These are phyloP conservation scores for Cephus rjabovi DNA, from an alignment of 2,888 invertebrate genomes.

Conservation along the genomic window DNA sequence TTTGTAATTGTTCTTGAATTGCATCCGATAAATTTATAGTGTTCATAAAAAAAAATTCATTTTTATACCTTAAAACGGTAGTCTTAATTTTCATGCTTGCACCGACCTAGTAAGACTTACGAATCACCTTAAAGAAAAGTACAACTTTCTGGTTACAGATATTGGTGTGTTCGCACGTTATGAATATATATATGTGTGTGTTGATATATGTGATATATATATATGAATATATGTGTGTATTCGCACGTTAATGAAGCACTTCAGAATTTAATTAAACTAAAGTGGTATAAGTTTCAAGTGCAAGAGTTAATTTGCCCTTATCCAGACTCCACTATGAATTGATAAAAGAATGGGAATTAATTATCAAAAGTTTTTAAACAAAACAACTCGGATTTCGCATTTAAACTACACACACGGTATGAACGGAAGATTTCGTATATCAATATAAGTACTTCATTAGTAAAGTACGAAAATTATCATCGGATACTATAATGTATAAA, in stretches of 20 bases:
- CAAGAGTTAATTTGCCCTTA: neutral
- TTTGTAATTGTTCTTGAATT: too few species aligned
- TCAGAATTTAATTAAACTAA: constrained; percentile 27
- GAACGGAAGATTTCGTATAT: neutral
- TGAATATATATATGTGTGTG: too few species aligned
- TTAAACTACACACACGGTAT: too few species aligned
- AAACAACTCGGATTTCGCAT: too few species aligned
- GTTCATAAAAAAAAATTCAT: neutral
- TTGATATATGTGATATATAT: too few species aligned
- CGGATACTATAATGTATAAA: too few species aligned
- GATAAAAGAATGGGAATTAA: neutral
- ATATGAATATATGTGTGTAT: too few species aligned
- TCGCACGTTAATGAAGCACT: constrained; percentile 19
- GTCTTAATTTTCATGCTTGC: neutral
- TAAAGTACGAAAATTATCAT: too few species aligned
- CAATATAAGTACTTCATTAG: neutral
- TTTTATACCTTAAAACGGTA: neutral
- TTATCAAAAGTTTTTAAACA: neutral
- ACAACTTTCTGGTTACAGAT: neutral
- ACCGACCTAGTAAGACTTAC: neutral
- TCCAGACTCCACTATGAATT: neutral
- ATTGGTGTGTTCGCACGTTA: neutral
- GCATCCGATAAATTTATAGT: neutral
- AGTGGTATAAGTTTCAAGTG: neutral
- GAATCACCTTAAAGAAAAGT: neutral